Evolutionary conservation across 2,888 invertebrate genomes (phyloP), one percentile per base, ranked within the genome.

Genomic region (Therioaphis trifolii): DNA sequence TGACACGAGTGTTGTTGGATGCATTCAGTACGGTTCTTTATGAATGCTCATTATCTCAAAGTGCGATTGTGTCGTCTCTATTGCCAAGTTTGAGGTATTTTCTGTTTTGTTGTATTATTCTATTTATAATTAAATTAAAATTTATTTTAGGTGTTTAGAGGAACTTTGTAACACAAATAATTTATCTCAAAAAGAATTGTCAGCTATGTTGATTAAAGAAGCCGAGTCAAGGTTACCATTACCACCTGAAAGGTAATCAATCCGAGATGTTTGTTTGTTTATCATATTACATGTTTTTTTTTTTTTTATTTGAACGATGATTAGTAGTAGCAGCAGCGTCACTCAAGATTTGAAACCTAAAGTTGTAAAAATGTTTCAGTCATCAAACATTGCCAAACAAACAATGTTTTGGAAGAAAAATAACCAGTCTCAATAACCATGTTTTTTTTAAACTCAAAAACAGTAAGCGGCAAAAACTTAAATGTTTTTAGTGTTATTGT

Each of bases 1-100:
- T 93, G 84, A 91, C 92, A 12, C 88, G 91, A 80, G 91, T 91
- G 66, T 88, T 93, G 75, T 90, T 93, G 75, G 93, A 93, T 87
- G 92, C 92, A 0, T 93, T 92, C 87, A 91, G 91, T 27, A 91
- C 92, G 78, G 88, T 91, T 61, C 90, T 91, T 79, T 91, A 91
- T 86, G 82, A 82, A 66, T 91, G 90, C 86, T 89, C 90, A 4
- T 86, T 91, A 61, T 90, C 90, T 84, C 90, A 89, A 86, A 89
- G 90, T 84, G 89, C 89, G 84, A 89, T 91, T 52, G 88, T 88
- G 43, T 88, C 88, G 58, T 88, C 89, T 24, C 87, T 92, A 58
- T 85, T 91, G 66, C 91, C 91, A 7, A 91, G 91, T 69, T 88
- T 92, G 75, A 90, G 89, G 89, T 90, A 88, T 86, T 85, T 86